A percentile compares a stretch with the other conserved stretches of the same genome.
Evolutionary conservation across 2,113 vertebrate species (phyloP).

Genomic region (Saimiri boliviensis): DNA sequence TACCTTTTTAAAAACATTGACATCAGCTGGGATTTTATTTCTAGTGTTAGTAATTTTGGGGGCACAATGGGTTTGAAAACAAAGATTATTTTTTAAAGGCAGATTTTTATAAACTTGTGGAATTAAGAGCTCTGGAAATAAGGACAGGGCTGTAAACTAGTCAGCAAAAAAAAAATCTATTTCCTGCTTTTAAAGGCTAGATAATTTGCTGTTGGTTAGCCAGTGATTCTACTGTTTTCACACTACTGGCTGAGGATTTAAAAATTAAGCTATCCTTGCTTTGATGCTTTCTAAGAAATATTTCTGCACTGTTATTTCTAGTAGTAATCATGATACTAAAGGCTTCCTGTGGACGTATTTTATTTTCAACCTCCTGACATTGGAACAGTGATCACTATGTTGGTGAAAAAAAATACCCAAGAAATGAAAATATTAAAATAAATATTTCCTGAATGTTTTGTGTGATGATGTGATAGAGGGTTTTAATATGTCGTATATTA

Average conservation of each 20-base stretch:
- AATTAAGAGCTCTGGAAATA: background rate
- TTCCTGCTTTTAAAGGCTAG: background rate
- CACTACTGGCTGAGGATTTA: background rate
- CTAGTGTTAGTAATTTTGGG: background rate
- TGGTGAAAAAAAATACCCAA: background rate
- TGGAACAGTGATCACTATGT: background rate
- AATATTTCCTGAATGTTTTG: slow-evolving; percentile 4
- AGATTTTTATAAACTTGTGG: background rate
- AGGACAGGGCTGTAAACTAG: background rate
- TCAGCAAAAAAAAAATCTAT: background rate
- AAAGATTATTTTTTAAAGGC: background rate
- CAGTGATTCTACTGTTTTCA: background rate
- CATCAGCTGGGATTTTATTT: background rate
- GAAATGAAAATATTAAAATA: background rate
- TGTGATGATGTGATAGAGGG: background rate
- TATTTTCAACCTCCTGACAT: background rate
- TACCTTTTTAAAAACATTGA: background rate
- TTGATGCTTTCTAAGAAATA: slow-evolving; percentile 5
- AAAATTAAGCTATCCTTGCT: background rate
- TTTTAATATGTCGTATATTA: background rate
- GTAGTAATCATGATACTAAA: background rate
- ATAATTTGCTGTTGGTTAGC: background rate
- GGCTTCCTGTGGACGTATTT: background rate
- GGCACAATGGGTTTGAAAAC: background rate
- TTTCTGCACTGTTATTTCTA: background rate